Base-by-base conservation (phyloP, 1,140 invertebrate species). In the Charaxes varanes region DNA sequence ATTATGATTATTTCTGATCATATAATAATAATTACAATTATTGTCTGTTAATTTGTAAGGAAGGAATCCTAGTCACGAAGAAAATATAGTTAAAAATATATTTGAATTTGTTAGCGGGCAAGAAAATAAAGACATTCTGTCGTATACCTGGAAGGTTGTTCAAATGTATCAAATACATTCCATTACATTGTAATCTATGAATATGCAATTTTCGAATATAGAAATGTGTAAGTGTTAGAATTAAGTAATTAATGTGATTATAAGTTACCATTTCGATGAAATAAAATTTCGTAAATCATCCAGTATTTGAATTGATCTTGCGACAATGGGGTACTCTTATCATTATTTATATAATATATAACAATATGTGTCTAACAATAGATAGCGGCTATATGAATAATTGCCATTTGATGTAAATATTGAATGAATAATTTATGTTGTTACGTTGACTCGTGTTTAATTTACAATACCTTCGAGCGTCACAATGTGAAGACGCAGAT, bases 371-470 rank as follows among this genome's bases (percentile, higher is more conserved):
- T 41, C 17, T 46, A 27, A 41, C 28, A 15, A 32, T 21, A 48
- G 42, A 53, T 58, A 50, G 36, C 34, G 44, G 48, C 34, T 62
- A 41, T 61, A 50, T 58, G 38, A 49, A 46, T 44, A 45, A 37
- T 35, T 55, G 32, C 35, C 52, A 47, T 60, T 63, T 32, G 53
- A 62, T 70, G 66, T 74, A 72, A 71, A 71, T 72, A 72, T 68
- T 67, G 42, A 66, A 62, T 66, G 64, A 76, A 80, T 70, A 62
- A 70, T 69, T 66, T 64, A 62, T 74, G 55, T 64, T 71, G 59
- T 66, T 62, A 63, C 45, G 64, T 70, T 67, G 32, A 59, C 62
- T 53, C 58, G 62, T 50, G 46, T 50, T 77, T 71, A 41, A 73
- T 71, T 67, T 73, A 55, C 45, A 52, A 59, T 44, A 50, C 60